Conservation (phyloP, 2,888 invertebrate species). For the Scaptomyza reducta region DNA sequence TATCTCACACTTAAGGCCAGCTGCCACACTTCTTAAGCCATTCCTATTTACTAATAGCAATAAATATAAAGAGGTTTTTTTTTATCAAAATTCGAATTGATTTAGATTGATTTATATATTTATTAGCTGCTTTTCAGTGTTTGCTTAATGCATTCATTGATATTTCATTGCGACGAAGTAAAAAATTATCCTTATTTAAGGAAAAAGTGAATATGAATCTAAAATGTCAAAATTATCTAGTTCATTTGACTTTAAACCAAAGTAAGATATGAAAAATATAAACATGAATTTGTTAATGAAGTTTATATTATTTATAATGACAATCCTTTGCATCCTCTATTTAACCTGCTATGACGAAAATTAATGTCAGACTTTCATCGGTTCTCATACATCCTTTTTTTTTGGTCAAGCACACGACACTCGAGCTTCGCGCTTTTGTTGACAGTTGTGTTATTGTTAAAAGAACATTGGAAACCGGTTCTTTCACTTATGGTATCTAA, state of each 20-base stretch:
- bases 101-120: too few species aligned
- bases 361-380: neutral
- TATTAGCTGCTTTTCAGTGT: too few species aligned
- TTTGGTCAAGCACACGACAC: slow-evolving; percentile 12
- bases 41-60: neutral
- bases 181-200: neutral
- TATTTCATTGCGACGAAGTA: neutral
- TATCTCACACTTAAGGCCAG: neutral
- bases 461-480: slow-evolving; percentile 6
- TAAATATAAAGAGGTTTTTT: slow-evolving; percentile 7
- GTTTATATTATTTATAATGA: neutral
- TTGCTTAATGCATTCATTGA: too few species aligned
- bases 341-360: neutral
- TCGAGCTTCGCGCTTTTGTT: slow-evolving; percentile 6
- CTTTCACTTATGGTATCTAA: slow-evolving; percentile 15
- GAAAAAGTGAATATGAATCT: too few species aligned
- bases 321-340: neutral
- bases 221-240: too few species aligned
- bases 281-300: neutral
- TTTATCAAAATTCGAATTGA: slow-evolving; percentile 8
- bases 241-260: too few species aligned
- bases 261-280: too few species aligned
- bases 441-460: slow-evolving; percentile 8
- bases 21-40: neutral
- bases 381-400: neutral